These are phyloP conservation scores for Rhinoraja longicauda DNA, from an alignment of 2,797 vertebrate species.

Conservation along the genomic window DNA sequence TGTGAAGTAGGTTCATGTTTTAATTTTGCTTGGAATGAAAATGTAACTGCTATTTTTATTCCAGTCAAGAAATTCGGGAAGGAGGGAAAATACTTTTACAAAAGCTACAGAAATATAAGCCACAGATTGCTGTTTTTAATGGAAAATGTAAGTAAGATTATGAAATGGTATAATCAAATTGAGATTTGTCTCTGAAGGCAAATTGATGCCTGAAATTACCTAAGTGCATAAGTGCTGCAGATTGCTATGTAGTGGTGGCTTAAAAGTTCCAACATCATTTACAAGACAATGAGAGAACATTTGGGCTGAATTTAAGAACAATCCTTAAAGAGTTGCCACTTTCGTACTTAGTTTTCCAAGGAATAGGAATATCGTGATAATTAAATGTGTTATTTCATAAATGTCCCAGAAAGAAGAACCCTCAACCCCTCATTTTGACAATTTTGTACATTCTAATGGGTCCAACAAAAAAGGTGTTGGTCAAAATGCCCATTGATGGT, in stretches of 20 bases:
- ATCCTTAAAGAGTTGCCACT: not conserved
- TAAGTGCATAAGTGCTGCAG: not conserved
- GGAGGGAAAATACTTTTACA: conserved; percentile 93
- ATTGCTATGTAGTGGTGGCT: not conserved
- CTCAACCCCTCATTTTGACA: not conserved
- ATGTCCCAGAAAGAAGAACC: not conserved
- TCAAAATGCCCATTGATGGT: not conserved
- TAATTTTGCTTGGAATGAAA: not conserved
- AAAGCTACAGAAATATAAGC: conserved; percentile 87
- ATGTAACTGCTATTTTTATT: conserved; percentile 42
- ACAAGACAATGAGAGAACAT: not conserved
- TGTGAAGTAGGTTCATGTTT: not conserved
- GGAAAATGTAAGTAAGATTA: conserved; percentile 69
- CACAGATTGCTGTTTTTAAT: conserved; percentile 96
- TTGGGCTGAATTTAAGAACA: not conserved
- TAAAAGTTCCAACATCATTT: not conserved
- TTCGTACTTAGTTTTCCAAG: not conserved
- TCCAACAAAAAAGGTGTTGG: not conserved
- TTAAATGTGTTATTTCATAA: not conserved
- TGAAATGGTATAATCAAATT: not conserved
- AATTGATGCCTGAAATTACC: not conserved
- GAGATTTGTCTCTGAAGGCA: not conserved
- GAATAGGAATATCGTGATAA: not conserved
- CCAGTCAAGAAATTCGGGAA: conserved; percentile 93
- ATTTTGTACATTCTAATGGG: not conserved